Evolutionary conservation across 2,797 vertebrate species (phyloP).

Genomic region (Myotis myotis): DNA sequence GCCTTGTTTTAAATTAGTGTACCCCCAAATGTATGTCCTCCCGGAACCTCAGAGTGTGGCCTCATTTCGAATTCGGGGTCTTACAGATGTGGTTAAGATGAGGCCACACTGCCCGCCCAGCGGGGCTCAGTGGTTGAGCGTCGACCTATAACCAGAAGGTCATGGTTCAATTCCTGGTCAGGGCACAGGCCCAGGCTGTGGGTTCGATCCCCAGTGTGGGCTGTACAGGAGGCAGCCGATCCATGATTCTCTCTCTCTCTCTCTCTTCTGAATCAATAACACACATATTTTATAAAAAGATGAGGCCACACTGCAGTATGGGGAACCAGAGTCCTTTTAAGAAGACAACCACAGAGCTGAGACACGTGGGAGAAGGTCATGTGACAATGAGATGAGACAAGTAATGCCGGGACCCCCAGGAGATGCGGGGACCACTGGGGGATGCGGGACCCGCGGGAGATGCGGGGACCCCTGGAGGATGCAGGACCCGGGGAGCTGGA

Average conservation of each 20-base stretch:
- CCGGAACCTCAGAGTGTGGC: background rate
- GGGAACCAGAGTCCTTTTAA: accelerated
- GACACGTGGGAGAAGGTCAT: accelerated
- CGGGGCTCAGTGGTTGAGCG: background rate
- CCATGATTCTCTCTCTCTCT: too few species aligned
- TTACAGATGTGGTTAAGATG: accelerated
- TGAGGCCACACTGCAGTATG: accelerated
- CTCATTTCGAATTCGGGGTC: background rate
- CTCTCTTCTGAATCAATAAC: too few species aligned
- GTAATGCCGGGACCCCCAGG: accelerated
- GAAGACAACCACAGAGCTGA: background rate
- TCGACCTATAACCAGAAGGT: background rate
- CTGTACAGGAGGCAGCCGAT: too few species aligned
- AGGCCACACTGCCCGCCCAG: accelerated
- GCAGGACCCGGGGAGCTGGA: accelerated
- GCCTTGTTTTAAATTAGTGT: background rate
- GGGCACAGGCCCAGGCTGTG: background rate
- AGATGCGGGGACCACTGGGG: background rate
- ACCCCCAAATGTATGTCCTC: background rate
- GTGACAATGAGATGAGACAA: accelerated
- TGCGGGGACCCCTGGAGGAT: too few species aligned
- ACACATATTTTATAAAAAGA: background rate
- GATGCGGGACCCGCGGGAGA: too few species aligned
- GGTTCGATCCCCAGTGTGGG: too few species aligned
- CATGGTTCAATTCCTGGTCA: background rate